A percentile compares a stretch with the other conserved stretches of the same genome.
Conservation (phyloP, 2,113 vertebrate genomes). For the Xiphophorus maculatus region DNA sequence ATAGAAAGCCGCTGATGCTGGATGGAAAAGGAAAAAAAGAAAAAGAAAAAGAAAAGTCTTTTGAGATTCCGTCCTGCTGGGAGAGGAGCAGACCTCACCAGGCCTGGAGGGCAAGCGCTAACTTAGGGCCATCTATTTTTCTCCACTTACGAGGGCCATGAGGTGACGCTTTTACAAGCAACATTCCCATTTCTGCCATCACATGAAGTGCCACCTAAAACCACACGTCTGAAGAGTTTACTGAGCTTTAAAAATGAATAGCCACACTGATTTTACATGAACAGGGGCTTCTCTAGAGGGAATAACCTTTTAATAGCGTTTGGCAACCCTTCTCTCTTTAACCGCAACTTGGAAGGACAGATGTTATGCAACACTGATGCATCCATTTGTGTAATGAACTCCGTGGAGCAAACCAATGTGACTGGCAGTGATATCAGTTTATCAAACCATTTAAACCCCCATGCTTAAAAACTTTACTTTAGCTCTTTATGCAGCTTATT, state of each 20-base stretch:
- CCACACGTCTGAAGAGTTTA: neutral
- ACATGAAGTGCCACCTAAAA: neutral
- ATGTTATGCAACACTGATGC: conserved; percentile 26
- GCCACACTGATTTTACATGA: neutral
- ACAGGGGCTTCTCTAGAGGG: conserved; percentile 7
- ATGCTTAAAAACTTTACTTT: neutral
- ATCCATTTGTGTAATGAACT: conserved; percentile 39
- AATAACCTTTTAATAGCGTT: conserved; percentile 27
- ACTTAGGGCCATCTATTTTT: conserved; percentile 34
- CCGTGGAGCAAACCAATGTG: neutral
- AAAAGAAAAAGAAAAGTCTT: neutral
- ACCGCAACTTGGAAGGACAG: conserved; percentile 32
- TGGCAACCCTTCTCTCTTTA: conserved; percentile 16
- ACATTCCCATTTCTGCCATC: conserved; percentile 44
- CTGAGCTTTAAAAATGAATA: conserved; percentile 1
- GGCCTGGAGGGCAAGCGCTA: neutral
- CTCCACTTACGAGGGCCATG: conserved; percentile 20
- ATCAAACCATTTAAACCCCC: neutral
- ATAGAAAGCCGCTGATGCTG: conserved; percentile 27
- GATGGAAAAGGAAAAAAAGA: neutral
- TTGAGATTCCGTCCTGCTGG: neutral
- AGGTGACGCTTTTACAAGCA: conserved; percentile 55
- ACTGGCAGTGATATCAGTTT: neutral
- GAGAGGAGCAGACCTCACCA: conserved; percentile 17
- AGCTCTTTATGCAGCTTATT: neutral